Evolutionary conservation across 2,888 invertebrate species (phyloP).

Genomic region (Xanthorhoe designata): DNA sequence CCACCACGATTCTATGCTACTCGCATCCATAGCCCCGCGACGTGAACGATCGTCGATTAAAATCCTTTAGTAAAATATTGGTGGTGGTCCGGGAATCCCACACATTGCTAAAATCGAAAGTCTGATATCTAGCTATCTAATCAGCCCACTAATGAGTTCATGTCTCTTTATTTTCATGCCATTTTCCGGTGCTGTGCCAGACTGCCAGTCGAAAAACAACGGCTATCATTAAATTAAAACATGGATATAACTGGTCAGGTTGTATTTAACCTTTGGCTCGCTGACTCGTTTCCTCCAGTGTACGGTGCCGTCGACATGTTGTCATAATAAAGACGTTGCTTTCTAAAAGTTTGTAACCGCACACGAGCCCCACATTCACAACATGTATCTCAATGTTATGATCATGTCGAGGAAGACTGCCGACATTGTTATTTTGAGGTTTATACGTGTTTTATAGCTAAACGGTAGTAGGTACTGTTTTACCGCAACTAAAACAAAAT

Average conservation of each 20-base stretch:
- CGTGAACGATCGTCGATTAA: no score
- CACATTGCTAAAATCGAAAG: no score
- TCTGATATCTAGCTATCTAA: no score
- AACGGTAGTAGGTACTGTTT: slow-evolving; percentile 22
- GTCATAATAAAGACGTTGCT: slow-evolving; percentile 54
- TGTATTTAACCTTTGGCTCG: slow-evolving; percentile 9
- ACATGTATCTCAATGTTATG: slow-evolving; percentile 35
- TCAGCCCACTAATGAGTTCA: no score
- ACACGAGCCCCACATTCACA: slow-evolving; percentile 41
- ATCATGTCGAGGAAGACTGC: slow-evolving; percentile 38
- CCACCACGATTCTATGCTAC: no score
- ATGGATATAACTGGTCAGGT: no score
- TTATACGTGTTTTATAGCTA: slow-evolving; percentile 40
- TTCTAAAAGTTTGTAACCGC: slow-evolving; percentile 52
- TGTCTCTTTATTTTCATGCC: no score
- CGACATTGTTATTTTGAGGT: slow-evolving; percentile 41
- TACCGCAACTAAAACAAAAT: slow-evolving; percentile 17
- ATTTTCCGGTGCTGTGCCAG: no score
- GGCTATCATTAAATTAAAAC: no score
- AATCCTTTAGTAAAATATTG: not conserved
- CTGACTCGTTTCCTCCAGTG: slow-evolving; percentile 50
- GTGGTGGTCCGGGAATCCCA: no score
- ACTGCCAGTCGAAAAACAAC: no score
- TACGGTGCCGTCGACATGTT: slow-evolving; percentile 43
- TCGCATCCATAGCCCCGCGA: no score